Base-by-base conservation (phyloP, 2,888 invertebrate genomes). In the Thecophora atra region DNA sequence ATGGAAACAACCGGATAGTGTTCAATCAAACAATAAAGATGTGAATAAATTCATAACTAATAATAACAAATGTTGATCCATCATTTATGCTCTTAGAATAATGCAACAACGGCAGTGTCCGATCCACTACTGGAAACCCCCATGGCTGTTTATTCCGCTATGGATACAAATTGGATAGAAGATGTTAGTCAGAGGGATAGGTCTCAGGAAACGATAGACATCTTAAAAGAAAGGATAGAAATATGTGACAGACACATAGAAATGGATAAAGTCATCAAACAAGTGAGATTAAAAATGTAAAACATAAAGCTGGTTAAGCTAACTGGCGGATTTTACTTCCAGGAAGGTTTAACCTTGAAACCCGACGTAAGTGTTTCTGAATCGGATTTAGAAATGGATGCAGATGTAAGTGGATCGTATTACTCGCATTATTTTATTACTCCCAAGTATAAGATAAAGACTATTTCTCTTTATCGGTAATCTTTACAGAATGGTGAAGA, bases 91-190 rank as follows among this genome's bases (percentile, higher is more conserved):
- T 24, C 11, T 28, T 47, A 63, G 51, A 30, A 51, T 6, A 3
- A 3, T 15, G 70, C 51, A 3, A 21, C 2, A 17, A n/a, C 21
- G 28, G 21, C 37, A 6, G 17, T 44, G 3, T 62, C 11, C 19
- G 62, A 62, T 51, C 70, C 63, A 8, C 37, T 63, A 19, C 21
- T 30, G 21, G 70, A 63, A 52, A 21, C 17, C 15, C 52, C 52
- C 0, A 63, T 52, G 60, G 42, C 37, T 52, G 63, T 30, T 11
- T 19, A 62, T 15, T 6, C 24, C 15, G 70, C 51, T 37, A 7
- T 44, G 21, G 17, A 21, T n/a, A 21, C 70, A 11, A 37, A 30
- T 13, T 52, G 30, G 21, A 37, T 24, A 19, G 30, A 5, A 17
- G 5, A 70, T 52, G 70, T 62, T 2, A 70, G 52, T 17, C 15